Percentiles rank a stretch among this genome's conserved stretches.
Conservation (phyloP, 2,797 vertebrate genomes). For the Brachyrhaphis roseni region DNA sequence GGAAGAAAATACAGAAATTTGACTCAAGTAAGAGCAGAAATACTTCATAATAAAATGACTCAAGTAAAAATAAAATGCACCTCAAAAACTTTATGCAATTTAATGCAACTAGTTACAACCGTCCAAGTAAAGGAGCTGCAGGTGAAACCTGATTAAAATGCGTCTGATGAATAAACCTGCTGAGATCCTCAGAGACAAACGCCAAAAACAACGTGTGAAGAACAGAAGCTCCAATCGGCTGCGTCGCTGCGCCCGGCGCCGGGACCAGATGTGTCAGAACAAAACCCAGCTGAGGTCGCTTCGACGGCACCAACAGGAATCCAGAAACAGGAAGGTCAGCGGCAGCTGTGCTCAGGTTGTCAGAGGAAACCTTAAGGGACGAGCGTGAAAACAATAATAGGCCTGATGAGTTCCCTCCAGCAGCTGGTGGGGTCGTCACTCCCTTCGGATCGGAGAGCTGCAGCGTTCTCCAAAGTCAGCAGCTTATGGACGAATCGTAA, state of each 20-base stretch:
- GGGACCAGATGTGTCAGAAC: constrained; percentile 48
- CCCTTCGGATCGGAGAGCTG: constrained; percentile 59
- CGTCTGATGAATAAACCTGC: background rate
- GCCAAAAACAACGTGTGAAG: constrained; percentile 31
- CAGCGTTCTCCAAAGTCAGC: constrained; percentile 59
- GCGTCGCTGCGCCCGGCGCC: constrained; percentile 6
- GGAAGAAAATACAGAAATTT: too few relatives aligned
- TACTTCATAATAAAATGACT: too few relatives aligned
- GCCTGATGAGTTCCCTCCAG: constrained; percentile 66
- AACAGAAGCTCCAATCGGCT: constrained; percentile 25
- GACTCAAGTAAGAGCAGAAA: too few relatives aligned
- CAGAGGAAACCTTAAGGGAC: constrained; percentile 61
- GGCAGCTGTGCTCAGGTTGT: constrained; percentile 51
- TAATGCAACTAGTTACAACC: too few relatives aligned
- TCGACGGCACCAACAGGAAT: constrained; percentile 56
- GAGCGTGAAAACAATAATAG: constrained; percentile 73
- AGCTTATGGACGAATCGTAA: constrained; percentile 44
- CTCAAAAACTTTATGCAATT: too few relatives aligned
- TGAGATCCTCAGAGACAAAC: constrained; percentile 14
- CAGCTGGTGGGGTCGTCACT: constrained; percentile 57
- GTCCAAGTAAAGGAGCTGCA: background rate
- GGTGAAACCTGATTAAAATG: background rate
- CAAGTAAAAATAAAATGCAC: too few relatives aligned
- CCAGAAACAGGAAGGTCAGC: constrained; percentile 68
- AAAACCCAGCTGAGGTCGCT: constrained; percentile 24